Conservation (phyloP, 2,888 invertebrate genomes). For the Cantharis rustica region DNA sequence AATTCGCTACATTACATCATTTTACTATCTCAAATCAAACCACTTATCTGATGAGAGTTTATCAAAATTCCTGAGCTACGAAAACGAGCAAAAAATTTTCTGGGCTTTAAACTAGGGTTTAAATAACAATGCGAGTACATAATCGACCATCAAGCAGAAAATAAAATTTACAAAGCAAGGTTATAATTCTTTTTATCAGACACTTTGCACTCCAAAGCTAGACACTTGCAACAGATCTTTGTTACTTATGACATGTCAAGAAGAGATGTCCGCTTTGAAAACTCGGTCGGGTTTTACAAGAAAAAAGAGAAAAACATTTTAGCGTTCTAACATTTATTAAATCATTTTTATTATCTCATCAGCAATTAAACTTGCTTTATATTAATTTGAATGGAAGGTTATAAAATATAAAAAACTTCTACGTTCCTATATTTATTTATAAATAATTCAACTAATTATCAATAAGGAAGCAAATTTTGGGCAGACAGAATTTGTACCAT, state of each 20-base stretch:
- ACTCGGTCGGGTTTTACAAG: neutral
- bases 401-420: neutral
- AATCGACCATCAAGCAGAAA: conserved; percentile 2
- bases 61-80: neutral
- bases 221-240: neutral
- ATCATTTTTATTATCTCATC: neutral
- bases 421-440: neutral
- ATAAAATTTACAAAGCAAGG: conserved; percentile 11
- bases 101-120: neutral
- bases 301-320: neutral
- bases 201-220: conserved; percentile 5
- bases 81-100: neutral
- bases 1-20: neutral
- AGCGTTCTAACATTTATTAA: neutral
- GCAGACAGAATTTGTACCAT: neutral
- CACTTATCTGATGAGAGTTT: neutral
- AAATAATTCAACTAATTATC: neutral
- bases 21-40: neutral
- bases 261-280: neutral
- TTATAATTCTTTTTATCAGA: conserved; percentile 21
- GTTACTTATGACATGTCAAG: neutral
- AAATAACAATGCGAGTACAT: neutral
- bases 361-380: neutral
- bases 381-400: neutral
- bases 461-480: neutral